phyloP scores from a whole-genome alignment of 1,140 invertebrate genomes.

The Chrysopa pallens region DNA sequence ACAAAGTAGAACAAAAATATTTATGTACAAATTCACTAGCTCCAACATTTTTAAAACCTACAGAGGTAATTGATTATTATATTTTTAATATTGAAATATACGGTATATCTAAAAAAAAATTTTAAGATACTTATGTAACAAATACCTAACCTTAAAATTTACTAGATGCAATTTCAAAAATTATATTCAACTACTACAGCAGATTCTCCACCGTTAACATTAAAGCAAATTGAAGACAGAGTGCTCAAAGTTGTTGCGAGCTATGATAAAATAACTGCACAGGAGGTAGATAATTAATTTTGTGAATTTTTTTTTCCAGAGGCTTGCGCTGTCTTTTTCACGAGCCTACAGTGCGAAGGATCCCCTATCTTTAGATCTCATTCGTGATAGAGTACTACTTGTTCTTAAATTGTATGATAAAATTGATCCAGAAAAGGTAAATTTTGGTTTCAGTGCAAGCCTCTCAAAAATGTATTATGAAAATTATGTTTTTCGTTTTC shows the following conservation, averaged over 20 bases:
- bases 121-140: too few relatives aligned
- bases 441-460: conserved; percentile 11
- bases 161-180: too few relatives aligned
- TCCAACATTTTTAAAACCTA: too few relatives aligned
- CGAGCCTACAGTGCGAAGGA: conserved; percentile 52
- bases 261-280: conserved; percentile 60
- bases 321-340: conserved; percentile 27
- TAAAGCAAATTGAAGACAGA: conserved; percentile 44
- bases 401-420: conserved; percentile 94
- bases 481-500: neutral
- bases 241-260: conserved; percentile 58
- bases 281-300: conserved; percentile 43
- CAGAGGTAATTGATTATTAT: too few relatives aligned
- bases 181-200: conserved; percentile 7
- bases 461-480: neutral
- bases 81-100: too few relatives aligned
- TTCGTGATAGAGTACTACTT: conserved; percentile 74
- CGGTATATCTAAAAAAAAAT: too few relatives aligned
- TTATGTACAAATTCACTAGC: too few relatives aligned
- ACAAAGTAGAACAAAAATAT: too few relatives aligned
- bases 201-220: conserved; percentile 19
- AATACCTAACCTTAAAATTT: too few relatives aligned
- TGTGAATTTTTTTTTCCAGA: conserved; percentile 42
- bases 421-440: conserved; percentile 82
- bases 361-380: conserved; percentile 62